A percentile compares a stretch with the other conserved stretches of the same genome.
phyloP scores from a whole-genome alignment of 2,888 invertebrate genomes.

The Hemaris fuciformis region DNA sequence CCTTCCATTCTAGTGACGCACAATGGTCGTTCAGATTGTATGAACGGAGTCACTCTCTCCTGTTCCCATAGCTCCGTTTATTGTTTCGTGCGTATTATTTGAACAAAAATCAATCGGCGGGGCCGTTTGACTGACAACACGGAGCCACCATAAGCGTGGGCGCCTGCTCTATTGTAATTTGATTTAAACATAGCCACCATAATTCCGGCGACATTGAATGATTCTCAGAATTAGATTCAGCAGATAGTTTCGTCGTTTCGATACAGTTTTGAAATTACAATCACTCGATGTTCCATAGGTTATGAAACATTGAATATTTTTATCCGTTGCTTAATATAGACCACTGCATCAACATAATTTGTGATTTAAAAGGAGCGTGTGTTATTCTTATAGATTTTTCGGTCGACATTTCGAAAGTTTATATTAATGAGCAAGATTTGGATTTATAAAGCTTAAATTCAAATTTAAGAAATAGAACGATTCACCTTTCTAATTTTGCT shows the following conservation, averaged over 20 bases:
- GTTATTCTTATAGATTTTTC: conserved; percentile 32
- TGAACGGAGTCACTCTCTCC: conserved; percentile 59
- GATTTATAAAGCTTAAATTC: background rate
- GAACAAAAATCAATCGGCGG: conserved; percentile 52
- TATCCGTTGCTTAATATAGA: conserved; percentile 33
- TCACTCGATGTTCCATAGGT: conserved; percentile 41
- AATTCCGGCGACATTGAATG: conserved; percentile 65
- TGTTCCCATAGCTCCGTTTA: conserved; percentile 37
- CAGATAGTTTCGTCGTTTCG: conserved; percentile 51
- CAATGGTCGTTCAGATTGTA: conserved; percentile 62
- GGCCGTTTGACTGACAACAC: conserved; percentile 41
- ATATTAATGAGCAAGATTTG: conserved; percentile 4
- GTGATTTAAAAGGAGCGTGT: conserved; percentile 32
- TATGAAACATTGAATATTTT: conserved; percentile 46
- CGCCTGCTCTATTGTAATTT: conserved; percentile 58
- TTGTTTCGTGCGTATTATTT: conserved; percentile 59
- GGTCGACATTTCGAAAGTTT: conserved; percentile 10
- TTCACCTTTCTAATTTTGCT: background rate
- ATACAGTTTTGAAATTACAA: conserved; percentile 63
- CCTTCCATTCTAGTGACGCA: conserved; percentile 56
- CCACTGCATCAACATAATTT: conserved; percentile 30
- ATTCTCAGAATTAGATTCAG: conserved; percentile 64
- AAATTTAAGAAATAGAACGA: background rate
- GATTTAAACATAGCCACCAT: conserved; percentile 57
- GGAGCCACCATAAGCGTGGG: conserved; percentile 56